These are phyloP conservation scores for Clarias macrocephalus DNA, from an alignment of 2,113 vertebrate genomes.

Conservation along the genomic window DNA sequence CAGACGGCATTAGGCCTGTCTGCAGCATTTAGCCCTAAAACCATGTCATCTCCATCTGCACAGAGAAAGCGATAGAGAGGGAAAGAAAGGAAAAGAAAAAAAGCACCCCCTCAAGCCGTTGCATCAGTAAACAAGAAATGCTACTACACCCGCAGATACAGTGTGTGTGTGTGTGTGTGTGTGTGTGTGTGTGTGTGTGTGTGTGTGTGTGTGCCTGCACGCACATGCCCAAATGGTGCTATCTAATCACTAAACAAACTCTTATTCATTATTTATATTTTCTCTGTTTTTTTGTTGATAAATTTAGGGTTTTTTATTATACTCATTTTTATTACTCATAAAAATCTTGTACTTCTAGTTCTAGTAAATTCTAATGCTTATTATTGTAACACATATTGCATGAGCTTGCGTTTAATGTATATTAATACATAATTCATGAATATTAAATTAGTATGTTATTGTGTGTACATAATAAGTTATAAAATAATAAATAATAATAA, in stretches of 20 bases:
- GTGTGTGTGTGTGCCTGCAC: background rate
- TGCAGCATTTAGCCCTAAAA: slow-evolving; percentile 59
- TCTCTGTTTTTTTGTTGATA: background rate
- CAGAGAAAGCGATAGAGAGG: slow-evolving; percentile 53
- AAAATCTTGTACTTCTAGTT: no score
- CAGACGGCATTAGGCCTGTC: slow-evolving; percentile 77
- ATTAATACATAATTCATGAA: background rate
- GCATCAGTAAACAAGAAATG: slow-evolving; percentile 51
- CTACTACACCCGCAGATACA: slow-evolving; percentile 44
- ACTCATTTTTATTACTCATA: no score
- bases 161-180: slow-evolving; percentile 5
- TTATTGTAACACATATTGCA: no score
- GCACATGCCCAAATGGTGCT: background rate
- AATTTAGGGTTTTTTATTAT: background rate
- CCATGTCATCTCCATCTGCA: slow-evolving; percentile 58
- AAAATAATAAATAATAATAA: no score
- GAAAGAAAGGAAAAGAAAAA: slow-evolving; percentile 15
- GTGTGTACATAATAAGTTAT: background rate
- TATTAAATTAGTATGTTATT: background rate
- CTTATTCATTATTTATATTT: background rate
- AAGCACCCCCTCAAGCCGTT: slow-evolving; percentile 35
- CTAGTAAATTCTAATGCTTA: no score
- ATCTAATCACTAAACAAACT: background rate
- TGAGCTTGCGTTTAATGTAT: no score
- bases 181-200: slow-evolving; percentile 2